Evolutionary conservation across 2,888 invertebrate genomes (phyloP), one percentile per base, ranked within the genome.

Genomic region (Leucania comma): DNA sequence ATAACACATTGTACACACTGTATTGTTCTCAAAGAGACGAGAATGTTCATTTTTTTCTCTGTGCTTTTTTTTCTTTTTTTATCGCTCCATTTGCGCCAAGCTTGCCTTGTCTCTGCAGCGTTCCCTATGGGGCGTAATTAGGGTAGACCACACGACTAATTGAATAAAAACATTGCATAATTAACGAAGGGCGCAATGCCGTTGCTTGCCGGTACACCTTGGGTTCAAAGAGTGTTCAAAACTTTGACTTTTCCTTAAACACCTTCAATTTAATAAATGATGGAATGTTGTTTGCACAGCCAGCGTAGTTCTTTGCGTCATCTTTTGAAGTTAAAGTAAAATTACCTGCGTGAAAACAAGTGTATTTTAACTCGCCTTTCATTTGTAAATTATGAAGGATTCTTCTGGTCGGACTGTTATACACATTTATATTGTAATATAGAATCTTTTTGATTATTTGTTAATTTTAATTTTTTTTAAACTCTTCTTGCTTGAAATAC

Each of bases 101-200:
- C 90, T 89, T 88, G 89, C 86, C 88, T 88, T 88, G 89, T 87
- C 82, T 89, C 87, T 88, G 88, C 86, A 82, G 85, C 84, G 84
- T 82, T 89, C 88, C 89, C 90, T 88, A 88, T 86, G 89, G 87
- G 84, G 78, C 86, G 88, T 94, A 94, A 95, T 94, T 94, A 95
- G 91, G 91, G 91, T 90, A 90, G 89, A 89, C 89, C 90, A 91
- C 91, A 90, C 91, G 89, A 89, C 90, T 95, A 93, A 94, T 94
- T 95, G 93, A 94, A 95, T 94, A 93, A 94, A 94, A 94, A 94
- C 93, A 94, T 91, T 93, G 92, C 89, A 93, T 94, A 93, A 94
- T 93, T 93, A 93, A 93, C 87, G 87, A 87, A 88, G 87, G 86
- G 86, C 80, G 83, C 79, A 77, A 80, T 82, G 79, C 80, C 74